Evolutionary conservation across 2,888 invertebrate species (phyloP).

Genomic region (Camptogramma bilineatum): DNA sequence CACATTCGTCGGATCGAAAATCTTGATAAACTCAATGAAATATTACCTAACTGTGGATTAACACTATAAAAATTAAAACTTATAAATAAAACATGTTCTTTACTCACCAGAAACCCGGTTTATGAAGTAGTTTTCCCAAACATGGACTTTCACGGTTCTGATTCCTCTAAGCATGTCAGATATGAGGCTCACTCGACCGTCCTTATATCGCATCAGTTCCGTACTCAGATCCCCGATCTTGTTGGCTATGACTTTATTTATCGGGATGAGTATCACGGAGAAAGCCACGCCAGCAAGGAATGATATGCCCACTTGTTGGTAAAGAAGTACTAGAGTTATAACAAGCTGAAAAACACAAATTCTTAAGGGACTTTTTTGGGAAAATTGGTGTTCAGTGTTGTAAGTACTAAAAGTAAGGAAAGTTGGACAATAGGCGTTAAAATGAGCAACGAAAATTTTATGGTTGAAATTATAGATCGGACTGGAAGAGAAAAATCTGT

Average conservation of each 20-base stretch:
- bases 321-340: constrained; percentile 93
- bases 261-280: constrained; percentile 94
- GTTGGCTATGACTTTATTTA: constrained; percentile 95
- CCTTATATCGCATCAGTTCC: constrained; percentile 96
- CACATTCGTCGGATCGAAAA: too few relatives aligned
- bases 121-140: constrained; percentile 96
- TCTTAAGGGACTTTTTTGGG: neutral
- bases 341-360: constrained; percentile 84
- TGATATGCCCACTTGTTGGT: constrained; percentile 95
- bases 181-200: constrained; percentile 93
- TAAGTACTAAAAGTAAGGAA: neutral
- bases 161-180: constrained; percentile 95
- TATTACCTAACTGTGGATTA: too few relatives aligned
- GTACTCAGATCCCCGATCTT: constrained; percentile 94
- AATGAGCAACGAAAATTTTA: too few relatives aligned
- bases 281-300: constrained; percentile 96
- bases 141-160: constrained; percentile 94
- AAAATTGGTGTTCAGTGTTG: neutral
- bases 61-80: too few relatives aligned
- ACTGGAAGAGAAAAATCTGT: too few relatives aligned
- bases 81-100: neutral
- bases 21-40: too few relatives aligned
- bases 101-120: constrained; percentile 87
- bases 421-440: neutral
- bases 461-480: too few relatives aligned